phyloP scores from a whole-genome alignment of 2,797 vertebrate genomes.

The Falco rusticolus region DNA sequence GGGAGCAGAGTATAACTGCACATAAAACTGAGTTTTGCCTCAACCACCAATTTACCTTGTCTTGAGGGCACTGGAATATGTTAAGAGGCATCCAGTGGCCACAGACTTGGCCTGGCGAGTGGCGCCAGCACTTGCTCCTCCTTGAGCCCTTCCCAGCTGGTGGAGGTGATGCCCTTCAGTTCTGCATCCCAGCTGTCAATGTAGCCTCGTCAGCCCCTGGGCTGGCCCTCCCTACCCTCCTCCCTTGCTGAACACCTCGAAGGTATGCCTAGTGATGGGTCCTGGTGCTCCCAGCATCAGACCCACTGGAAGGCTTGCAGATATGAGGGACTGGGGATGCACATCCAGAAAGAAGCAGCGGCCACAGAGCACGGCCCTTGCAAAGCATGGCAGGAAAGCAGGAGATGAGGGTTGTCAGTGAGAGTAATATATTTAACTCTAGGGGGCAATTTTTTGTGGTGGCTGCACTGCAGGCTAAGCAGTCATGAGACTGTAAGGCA shows the following conservation, averaged over 20 bases:
- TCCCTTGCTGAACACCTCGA: background rate
- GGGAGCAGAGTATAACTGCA: conserved; percentile 38
- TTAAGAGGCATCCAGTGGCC: conserved; percentile 66
- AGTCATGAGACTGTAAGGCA: background rate
- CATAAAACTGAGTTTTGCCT: conserved; percentile 56
- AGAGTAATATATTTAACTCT: background rate
- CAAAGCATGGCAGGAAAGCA: background rate
- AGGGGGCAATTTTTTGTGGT: background rate
- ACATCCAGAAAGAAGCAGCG: background rate
- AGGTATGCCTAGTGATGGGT: background rate
- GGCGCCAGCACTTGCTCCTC: conserved; percentile 38
- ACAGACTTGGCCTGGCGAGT: conserved; percentile 10
- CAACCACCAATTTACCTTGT: conserved; percentile 74
- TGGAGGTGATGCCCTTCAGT: background rate
- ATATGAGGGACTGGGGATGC: rapidly evolving
- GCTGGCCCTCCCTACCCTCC: background rate
- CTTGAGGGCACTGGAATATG: conserved; percentile 71
- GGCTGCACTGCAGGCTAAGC: background rate
- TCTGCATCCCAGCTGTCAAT: background rate
- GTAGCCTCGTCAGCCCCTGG: background rate
- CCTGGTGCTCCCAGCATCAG: background rate
- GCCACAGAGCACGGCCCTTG: background rate
- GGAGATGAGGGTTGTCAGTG: background rate
- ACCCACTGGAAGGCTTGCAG: background rate
- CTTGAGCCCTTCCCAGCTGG: background rate